A percentile compares a stretch with the other conserved stretches of the same genome.
Conservation (phyloP, 2,797 vertebrate species). For the Rhincodon typus region DNA sequence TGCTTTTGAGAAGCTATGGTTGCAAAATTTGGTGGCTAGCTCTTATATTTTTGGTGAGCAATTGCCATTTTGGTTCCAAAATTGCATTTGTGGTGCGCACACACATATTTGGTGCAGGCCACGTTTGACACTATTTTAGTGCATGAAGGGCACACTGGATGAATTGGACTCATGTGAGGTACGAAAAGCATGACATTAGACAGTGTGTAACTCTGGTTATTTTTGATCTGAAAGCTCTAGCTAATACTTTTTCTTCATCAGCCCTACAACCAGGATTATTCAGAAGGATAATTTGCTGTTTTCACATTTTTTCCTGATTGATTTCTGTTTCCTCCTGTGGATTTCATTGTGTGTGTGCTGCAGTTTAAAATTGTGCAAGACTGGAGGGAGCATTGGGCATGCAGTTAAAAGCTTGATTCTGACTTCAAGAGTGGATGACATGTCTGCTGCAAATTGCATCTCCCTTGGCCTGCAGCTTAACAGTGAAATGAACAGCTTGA, state of each 20-base stretch:
- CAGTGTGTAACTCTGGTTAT: background rate
- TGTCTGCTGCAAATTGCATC: background rate
- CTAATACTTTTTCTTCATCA: background rate
- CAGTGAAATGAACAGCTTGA: background rate
- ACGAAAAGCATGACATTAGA: background rate
- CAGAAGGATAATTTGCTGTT: background rate
- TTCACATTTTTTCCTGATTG: background rate
- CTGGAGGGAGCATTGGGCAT: background rate
- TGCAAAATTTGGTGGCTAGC: background rate
- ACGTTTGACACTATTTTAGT: background rate
- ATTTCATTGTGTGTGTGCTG: background rate
- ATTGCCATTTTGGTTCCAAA: background rate
- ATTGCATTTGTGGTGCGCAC: background rate
- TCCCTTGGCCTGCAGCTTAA: background rate
- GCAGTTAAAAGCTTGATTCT: background rate
- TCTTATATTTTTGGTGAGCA: background rate
- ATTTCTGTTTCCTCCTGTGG: background rate
- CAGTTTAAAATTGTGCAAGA: background rate
- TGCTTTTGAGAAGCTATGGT: background rate
- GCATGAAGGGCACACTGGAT: background rate
- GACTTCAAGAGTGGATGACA: background rate
- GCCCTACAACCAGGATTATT: background rate
- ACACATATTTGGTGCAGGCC: background rate
- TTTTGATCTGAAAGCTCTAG: background rate
- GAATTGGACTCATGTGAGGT: background rate